phyloP scores from a whole-genome alignment of 2,797 vertebrate genomes.

The Sebastes ruberrimus region DNA sequence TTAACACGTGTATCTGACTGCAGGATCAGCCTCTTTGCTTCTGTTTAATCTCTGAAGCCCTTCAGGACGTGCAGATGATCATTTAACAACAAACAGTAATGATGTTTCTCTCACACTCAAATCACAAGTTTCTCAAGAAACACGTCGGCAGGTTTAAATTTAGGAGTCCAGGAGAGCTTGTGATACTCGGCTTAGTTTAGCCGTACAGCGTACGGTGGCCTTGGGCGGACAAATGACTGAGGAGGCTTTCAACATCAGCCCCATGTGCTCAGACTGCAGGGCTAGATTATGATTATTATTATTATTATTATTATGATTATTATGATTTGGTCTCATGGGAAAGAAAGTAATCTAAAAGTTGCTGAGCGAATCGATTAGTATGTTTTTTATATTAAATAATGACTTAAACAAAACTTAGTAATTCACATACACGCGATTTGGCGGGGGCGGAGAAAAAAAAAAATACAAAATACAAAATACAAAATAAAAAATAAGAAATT shows the following conservation, averaged over 20 bases:
- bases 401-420: no score
- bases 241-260: background rate
- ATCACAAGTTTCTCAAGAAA: constrained; percentile 21
- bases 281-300: background rate
- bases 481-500: no score
- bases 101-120: background rate
- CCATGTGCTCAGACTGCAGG: constrained; percentile 6
- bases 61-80: background rate
- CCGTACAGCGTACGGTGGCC: background rate
- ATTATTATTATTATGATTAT: background rate
- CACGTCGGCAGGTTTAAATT: constrained; percentile 6
- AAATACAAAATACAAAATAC: no score
- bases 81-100: no score
- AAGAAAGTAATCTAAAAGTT: background rate
- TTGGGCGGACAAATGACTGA: background rate
- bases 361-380: background rate
- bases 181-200: background rate
- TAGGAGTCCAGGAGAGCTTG: background rate
- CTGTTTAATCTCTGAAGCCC: background rate
- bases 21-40: no score
- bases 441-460: no score
- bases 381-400: no score
- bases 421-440: no score
- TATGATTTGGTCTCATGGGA: no score
- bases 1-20: no score